Evolutionary conservation across 2,113 vertebrate species (phyloP), one percentile per base, ranked within the genome.

Genomic region (Lota lota): DNA sequence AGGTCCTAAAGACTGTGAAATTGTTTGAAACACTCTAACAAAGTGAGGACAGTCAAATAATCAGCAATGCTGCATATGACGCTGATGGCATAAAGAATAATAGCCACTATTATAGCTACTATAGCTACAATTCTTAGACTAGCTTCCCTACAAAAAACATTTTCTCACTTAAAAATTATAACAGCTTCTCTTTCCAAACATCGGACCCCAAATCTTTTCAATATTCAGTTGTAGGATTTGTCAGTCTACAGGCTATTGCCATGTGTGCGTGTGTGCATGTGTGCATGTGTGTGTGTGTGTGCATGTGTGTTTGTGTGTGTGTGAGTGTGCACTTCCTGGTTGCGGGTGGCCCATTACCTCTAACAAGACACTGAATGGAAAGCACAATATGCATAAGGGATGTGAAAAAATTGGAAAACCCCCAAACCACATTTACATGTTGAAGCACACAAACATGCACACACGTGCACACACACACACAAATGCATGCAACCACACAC

Each of bases 261-360:
- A 12, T 60, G 58, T 22, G 20, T 60, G 57, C 11, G 57, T 59
- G 57, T 59, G 57, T 59, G 57, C 14, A n/a, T 21, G 58, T 60
- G 58, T 60, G 58, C 15, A 11, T 16, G 21, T 61, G 59, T 16
- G 20, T 16, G 59, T 3, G 59, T 22, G 21, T 16, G 15, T 61
- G 20, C 14, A 8, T 22, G 22, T 15, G 59, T 61, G 59, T 36
- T 22, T 36, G 51, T 64, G 17, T 53, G 56, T 59, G n/a, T 73
- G 47, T 72, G 72, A 64, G 61, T 66, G 60, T 53, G 63, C 11
- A 40, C 77, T 83, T 85, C 85, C 82, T 79, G 84, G 73, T 82
- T 83, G 87, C 86, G 87, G 86, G 89, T 90, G 87, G 88, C 86
- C 79, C 69, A 83, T 87, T 88, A 83, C 68, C 76, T 76, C 76